phyloP scores from a whole-genome alignment of 2,797 vertebrate species.

The Botia almorhae region DNA sequence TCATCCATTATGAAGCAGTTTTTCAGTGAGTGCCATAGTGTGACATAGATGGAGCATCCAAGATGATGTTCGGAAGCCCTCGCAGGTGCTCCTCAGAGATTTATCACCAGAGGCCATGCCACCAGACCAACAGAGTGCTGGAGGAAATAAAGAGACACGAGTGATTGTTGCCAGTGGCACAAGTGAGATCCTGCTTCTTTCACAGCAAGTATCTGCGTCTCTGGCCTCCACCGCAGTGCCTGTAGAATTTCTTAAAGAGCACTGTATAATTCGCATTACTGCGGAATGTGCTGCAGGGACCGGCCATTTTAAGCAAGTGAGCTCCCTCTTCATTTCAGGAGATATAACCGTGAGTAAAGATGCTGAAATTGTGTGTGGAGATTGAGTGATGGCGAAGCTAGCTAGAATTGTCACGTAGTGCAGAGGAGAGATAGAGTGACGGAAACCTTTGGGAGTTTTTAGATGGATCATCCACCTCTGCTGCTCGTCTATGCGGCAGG shows the following conservation, averaged over 20 bases:
- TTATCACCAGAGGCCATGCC: constrained; percentile 43
- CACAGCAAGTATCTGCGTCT: constrained; percentile 5
- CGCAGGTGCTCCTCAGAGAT: constrained; percentile 41
- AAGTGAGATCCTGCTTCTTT: constrained; percentile 18
- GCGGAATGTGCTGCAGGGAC: constrained; percentile 41
- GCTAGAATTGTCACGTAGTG: constrained; percentile 17
- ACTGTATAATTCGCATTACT: constrained; percentile 43
- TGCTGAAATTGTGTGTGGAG: constrained; percentile 29
- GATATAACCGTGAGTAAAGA: constrained; percentile 25
- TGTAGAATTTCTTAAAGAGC: constrained; percentile 39
- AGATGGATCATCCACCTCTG: constrained; percentile 43
- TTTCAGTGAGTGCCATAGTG: constrained; percentile 7
- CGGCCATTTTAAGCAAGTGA: constrained; percentile 23
- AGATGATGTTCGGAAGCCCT: constrained; percentile 27
- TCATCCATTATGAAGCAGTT: constrained; percentile 23
- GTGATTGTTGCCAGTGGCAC: not conserved
- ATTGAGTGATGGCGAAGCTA: constrained; percentile 39
- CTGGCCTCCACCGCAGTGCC: constrained; percentile 17
- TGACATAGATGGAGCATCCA: constrained; percentile 45
- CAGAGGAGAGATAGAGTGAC: constrained; percentile 8
- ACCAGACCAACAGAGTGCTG: constrained; percentile 23
- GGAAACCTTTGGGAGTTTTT: constrained; percentile 23
- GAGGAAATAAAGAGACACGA: constrained; percentile 20
- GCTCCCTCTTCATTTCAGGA: constrained; percentile 22
- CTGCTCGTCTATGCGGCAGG: not conserved